A percentile compares a stretch with the other conserved stretches of the same genome.
Conservation (phyloP, 2,888 invertebrate genomes). For the Cerceris rybyensis region DNA sequence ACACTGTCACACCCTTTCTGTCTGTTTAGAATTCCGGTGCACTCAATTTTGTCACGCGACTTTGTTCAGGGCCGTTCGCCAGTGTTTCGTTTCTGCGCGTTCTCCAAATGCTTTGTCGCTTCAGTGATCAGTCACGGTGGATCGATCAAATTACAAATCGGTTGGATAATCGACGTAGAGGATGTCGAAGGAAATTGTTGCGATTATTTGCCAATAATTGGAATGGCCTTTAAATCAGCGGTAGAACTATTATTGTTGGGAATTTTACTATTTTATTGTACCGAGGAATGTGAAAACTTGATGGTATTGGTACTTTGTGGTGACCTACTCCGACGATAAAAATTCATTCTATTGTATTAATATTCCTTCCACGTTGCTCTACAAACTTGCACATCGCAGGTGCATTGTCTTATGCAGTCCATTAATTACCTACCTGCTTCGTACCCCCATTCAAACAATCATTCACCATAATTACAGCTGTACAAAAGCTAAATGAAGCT, state of each 20-base stretch:
- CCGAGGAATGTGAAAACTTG: too few species aligned
- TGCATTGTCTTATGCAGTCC: too few species aligned
- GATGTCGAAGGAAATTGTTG: not conserved
- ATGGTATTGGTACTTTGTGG: too few species aligned
- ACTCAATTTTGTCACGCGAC: conserved; percentile 49
- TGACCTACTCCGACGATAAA: too few species aligned
- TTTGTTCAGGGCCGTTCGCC: conserved; percentile 39
- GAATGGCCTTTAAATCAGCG: not conserved
- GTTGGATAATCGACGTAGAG: not conserved
- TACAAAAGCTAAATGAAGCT: too few species aligned
- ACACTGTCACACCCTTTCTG: conserved; percentile 32
- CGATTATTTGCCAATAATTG: not conserved
- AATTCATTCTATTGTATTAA: too few species aligned
- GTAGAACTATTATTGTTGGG: not conserved
- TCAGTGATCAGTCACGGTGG: conserved; percentile 14
- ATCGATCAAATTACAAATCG: conserved; percentile 2
- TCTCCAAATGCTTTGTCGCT: conserved; percentile 37
- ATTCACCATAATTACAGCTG: too few species aligned
- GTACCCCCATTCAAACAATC: too few species aligned
- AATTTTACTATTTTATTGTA: too few species aligned
- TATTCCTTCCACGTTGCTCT: too few species aligned
- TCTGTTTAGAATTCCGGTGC: conserved; percentile 27
- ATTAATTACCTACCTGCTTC: too few species aligned
- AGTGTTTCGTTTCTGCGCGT: conserved; percentile 21
- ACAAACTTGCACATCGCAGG: too few species aligned